Base-by-base conservation (phyloP, 2,888 invertebrate species). In the Oegoconia quadripuncta region DNA sequence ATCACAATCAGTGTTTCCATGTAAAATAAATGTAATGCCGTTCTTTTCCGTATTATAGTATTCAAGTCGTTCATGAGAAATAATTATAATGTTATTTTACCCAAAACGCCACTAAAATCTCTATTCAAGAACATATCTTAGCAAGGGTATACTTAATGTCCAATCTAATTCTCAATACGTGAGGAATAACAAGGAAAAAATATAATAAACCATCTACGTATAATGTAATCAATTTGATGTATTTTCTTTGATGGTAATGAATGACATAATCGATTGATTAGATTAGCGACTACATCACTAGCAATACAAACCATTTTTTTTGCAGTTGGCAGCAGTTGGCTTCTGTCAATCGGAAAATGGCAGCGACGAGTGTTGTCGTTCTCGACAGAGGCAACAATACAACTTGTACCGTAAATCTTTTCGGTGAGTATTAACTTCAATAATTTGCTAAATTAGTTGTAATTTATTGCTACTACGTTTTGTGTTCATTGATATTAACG, bases 361-460 rank as follows among this genome's bases (percentile, higher is more conserved):
- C 91, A 91, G 95, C 95, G 89, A 96, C 96, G 78, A 96, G 95
- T 91, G 96, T 97, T 88, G 96, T 97, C 87, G 95, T 97, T 74
- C 91, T 96, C 75, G 96, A 97, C 89, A 92, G 97, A 84, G 97
- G 97, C 86, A 96, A 97, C 90, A 97, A 97, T 89, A 97, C 97
- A 82, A 96, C 97, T 80, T 97, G 96, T 89, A 96, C 97, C 74
- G 95, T 97, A 83, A 97, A 97, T 91, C 92, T 97, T 87, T 97
- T 97, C 89, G 97, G 97, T 97, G 89, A 92, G 93, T 89, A 53
- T 50, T 47, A 40, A 28, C 50, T 55, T 44, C 31, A 33, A 48
- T 45, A 42, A 47, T 50, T 44, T 47, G 25, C 15, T 37, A 42
- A 28, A 26, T 41, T 35, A 33, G 27, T 27, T 42, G 34, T 34